A percentile compares a stretch with the other conserved stretches of the same genome.
phyloP scores from a whole-genome alignment of 1,140 invertebrate genomes.

The Lasioglossum baleicum region DNA sequence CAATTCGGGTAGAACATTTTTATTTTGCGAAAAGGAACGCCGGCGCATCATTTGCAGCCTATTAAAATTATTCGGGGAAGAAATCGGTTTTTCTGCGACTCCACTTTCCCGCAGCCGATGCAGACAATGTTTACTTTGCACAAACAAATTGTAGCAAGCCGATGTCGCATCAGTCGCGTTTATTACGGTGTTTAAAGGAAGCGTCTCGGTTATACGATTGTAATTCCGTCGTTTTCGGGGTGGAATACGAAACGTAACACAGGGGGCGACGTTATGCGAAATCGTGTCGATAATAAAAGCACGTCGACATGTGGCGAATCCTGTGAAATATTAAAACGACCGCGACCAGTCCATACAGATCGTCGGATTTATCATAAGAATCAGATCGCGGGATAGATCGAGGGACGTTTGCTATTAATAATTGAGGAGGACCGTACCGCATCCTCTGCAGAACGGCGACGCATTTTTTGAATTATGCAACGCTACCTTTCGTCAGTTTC shows the following conservation, averaged over 20 bases:
- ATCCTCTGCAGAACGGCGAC: slow-evolving; percentile 37
- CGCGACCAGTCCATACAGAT: slow-evolving; percentile 69
- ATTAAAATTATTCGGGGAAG: no score
- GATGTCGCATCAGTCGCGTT: no score
- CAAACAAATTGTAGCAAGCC: no score
- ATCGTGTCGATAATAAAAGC: neutral
- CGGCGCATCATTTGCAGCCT: no score
- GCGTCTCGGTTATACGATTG: no score
- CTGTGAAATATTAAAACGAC: slow-evolving; percentile 66
- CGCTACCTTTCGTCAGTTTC: slow-evolving; percentile 19
- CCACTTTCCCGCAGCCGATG: no score
- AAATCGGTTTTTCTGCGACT: no score
- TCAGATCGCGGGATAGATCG: slow-evolving; percentile 50
- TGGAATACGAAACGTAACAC: neutral
- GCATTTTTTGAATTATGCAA: slow-evolving; percentile 50
- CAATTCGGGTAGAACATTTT: no score
- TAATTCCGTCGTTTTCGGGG: no score
- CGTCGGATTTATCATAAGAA: slow-evolving; percentile 66
- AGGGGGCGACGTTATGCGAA: neutral
- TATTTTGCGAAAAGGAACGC: no score
- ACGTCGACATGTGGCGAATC: slow-evolving; percentile 51
- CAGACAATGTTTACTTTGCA: no score
- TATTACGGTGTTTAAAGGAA: no score
- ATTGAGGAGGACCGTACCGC: slow-evolving; percentile 50
- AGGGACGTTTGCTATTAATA: slow-evolving; percentile 67